A percentile compares a stretch with the other conserved stretches of the same genome.
Conservation (phyloP, 1,140 invertebrate genomes). For the Halotydeus destructor region DNA sequence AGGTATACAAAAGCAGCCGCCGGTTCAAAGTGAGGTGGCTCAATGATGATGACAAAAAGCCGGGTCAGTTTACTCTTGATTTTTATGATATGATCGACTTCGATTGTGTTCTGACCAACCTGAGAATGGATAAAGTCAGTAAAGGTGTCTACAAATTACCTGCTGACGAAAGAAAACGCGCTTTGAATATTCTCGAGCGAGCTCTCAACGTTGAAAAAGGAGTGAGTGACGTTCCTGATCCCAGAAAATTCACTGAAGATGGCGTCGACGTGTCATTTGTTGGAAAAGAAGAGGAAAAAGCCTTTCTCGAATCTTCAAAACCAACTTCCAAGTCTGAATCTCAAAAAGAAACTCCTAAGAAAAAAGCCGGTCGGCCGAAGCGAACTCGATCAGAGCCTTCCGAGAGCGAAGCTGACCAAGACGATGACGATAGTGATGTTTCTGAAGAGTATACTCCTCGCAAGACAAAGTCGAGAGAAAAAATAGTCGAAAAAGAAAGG, state of each 20-base stretch:
- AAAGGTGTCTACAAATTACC: conserved; percentile 46
- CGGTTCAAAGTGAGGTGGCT: conserved; percentile 74
- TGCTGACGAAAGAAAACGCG: conserved; percentile 44
- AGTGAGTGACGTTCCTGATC: conserved; percentile 24
- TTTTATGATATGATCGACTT: conserved; percentile 73
- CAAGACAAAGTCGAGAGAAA: too few relatives aligned
- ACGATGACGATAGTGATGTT: too few relatives aligned
- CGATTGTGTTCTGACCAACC: conserved; percentile 66
- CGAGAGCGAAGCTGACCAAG: too few relatives aligned
- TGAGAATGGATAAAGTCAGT: conserved; percentile 48
- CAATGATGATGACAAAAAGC: conserved; percentile 37
- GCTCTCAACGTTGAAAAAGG: conserved; percentile 58
- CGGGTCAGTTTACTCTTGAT: conserved; percentile 60
- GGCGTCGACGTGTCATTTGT: conserved; percentile 27
- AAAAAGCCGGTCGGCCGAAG: too few relatives aligned
- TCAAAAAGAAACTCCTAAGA: too few relatives aligned
- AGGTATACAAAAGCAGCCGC: conserved; percentile 57
- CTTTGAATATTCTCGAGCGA: conserved; percentile 58
- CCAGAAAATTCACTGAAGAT: conserved; percentile 54
- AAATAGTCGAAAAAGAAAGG: too few relatives aligned
- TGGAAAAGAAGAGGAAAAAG: conserved; percentile 18
- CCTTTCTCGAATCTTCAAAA: conserved; percentile 10
- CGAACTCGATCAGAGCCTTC: too few relatives aligned
- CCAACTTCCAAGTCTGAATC: too few relatives aligned
- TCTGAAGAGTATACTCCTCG: too few relatives aligned